A percentile compares a stretch with the other conserved stretches of the same genome.
Conservation (phyloP, 2,113 vertebrate genomes). For the Hassar affinis region DNA sequence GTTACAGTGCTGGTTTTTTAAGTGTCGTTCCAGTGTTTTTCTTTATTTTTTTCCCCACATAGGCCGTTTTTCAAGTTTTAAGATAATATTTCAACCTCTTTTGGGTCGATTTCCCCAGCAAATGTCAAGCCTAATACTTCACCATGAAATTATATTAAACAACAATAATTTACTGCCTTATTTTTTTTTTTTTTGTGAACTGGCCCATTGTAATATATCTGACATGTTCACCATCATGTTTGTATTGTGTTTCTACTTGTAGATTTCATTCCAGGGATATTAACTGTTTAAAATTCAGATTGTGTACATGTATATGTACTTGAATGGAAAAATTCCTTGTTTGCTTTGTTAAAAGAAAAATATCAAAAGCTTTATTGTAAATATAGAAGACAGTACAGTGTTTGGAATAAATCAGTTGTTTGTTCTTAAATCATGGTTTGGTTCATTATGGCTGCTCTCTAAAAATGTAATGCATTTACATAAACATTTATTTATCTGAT, state of each 20-base stretch:
- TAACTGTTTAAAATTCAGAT: constrained; percentile 6
- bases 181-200: background rate
- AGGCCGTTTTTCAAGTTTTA: too few species aligned
- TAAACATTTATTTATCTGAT: too few species aligned
- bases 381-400: constrained; percentile 18
- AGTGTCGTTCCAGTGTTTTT: background rate
- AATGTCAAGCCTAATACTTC: background rate
- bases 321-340: background rate
- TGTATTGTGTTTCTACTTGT: constrained; percentile 4
- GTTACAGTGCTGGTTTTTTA: background rate
- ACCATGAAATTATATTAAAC: background rate
- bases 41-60: background rate
- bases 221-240: background rate
- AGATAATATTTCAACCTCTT: background rate
- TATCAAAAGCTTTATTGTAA: constrained; percentile 11
- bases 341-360: background rate
- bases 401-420: constrained; percentile 22
- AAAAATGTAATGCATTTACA: too few species aligned
- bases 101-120: background rate
- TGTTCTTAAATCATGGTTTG: background rate
- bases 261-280: background rate
- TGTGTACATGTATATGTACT: constrained; percentile 14
- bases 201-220: background rate
- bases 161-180: background rate
- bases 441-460: background rate